Percentiles rank a stretch among this genome's conserved stretches.
These are phyloP conservation scores for Heliconius nattereri DNA, from an alignment of 1,140 invertebrate species.

Conservation along the genomic window DNA sequence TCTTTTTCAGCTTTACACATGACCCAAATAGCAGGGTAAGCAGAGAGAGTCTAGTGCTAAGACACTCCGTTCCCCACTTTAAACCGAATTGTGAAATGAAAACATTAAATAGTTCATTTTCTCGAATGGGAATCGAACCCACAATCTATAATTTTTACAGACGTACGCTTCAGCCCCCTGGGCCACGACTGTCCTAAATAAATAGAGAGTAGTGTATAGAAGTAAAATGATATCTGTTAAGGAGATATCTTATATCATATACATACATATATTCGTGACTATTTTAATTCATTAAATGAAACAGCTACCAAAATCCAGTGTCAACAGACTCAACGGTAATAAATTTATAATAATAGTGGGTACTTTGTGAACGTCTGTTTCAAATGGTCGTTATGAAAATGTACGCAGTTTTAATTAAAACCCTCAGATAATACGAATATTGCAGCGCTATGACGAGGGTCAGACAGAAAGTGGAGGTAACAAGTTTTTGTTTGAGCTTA, in stretches of 20 bases:
- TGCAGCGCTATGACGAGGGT: constrained; percentile 3
- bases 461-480: background rate
- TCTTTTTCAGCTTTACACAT: no score
- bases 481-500: constrained; percentile 14
- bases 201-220: no score
- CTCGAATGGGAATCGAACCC: no score
- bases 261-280: background rate
- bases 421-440: constrained; percentile 6
- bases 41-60: no score
- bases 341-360: constrained; percentile 12
- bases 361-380: background rate
- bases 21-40: no score
- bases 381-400: constrained; percentile 1
- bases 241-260: background rate
- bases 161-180: no score
- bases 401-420: constrained; percentile 11
- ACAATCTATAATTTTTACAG: no score
- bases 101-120: no score
- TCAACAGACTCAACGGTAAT: background rate
- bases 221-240: no score
- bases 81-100: no score
- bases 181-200: no score
- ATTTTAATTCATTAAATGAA: background rate
- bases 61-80: no score
- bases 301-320: background rate